Evolutionary conservation across 2,797 vertebrate species (phyloP), one percentile per base, ranked within the genome.

Genomic region (Xyrichtys novacula): DNA sequence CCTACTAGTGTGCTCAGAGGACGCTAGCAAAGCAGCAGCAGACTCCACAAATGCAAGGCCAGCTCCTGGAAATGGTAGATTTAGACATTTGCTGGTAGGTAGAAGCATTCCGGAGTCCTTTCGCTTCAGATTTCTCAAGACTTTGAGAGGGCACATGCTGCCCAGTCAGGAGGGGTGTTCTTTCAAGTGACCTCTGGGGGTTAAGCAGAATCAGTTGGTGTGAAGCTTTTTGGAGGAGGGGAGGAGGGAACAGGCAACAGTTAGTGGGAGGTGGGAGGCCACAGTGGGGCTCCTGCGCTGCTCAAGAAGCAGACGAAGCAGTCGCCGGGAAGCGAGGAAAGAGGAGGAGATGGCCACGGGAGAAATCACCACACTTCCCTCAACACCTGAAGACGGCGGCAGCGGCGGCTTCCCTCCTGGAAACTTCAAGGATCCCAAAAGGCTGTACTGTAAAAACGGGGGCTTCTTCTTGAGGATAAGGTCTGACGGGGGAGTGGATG

Each of bases 401-500:
- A 83, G 93, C 49, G 57, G 92, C 34, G 89, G 94, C 44, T 98
- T 98, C 53, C 91, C 96, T 3, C 94, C 96, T 0, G 96, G 96
- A 7, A 93, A 84, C 90, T 98, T 97, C 85, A 98, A 95, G 91
- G 97, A 98, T 7, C 97, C 97, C 71, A 99, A 98, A 75, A 88
- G 96, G 61, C 93, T 99, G 7, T 99, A 98, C 91, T 98, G 97
- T 87, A 98, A 98, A 76, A 99, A 98, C 80, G 97, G 98, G 8
- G 98, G 98, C 75, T 98, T 94, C 90, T 99, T 99, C 88, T 85
- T 99, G 71, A 94, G 98, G 89, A 97, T 98, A 79, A 94, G 90
- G 67, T 92, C 96, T n/a, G 96, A 99, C 58, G 97, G 97, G 22
- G 89, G 93, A 46, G 96, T 98, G 89, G 98, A 98, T 47, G 98